phyloP scores from a whole-genome alignment of 2,888 invertebrate genomes.

The Conus canariensis region DNA sequence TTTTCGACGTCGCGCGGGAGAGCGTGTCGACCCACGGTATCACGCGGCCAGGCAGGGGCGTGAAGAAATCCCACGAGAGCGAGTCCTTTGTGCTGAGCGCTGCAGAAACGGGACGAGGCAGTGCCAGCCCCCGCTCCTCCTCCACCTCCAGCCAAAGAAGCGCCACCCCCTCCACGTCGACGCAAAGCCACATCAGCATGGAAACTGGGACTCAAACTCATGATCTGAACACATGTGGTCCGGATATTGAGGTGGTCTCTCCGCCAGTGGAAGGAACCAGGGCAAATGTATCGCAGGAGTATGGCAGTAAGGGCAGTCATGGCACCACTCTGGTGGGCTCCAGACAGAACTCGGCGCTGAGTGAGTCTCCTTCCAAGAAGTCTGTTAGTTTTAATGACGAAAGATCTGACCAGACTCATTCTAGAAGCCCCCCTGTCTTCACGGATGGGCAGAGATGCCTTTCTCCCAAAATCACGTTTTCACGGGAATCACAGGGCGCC shows the following conservation, averaged over 20 bases:
- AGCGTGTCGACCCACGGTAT: not conserved
- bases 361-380: not conserved
- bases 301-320: too few species aligned
- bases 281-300: too few species aligned
- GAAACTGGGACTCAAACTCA: not conserved
- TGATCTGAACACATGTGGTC: not conserved
- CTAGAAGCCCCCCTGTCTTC: constrained; percentile 14
- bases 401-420: constrained; percentile 2
- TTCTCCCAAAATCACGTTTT: not conserved
- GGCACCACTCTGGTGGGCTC: too few species aligned
- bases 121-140: not conserved
- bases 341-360: not conserved
- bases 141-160: not conserved
- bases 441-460: not conserved
- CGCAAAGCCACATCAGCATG: not conserved
- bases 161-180: not conserved
- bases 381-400: not conserved
- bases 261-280: not conserved
- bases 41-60: not conserved
- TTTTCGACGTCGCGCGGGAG: not conserved
- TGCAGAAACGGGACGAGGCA: constrained; percentile 5
- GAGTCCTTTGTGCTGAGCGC: constrained; percentile 20
- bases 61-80: not conserved
- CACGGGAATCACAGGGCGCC: not conserved
- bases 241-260: not conserved